Evolutionary conservation across 2,113 vertebrate species (phyloP).

Genomic region (Glaucomys volans): DNA sequence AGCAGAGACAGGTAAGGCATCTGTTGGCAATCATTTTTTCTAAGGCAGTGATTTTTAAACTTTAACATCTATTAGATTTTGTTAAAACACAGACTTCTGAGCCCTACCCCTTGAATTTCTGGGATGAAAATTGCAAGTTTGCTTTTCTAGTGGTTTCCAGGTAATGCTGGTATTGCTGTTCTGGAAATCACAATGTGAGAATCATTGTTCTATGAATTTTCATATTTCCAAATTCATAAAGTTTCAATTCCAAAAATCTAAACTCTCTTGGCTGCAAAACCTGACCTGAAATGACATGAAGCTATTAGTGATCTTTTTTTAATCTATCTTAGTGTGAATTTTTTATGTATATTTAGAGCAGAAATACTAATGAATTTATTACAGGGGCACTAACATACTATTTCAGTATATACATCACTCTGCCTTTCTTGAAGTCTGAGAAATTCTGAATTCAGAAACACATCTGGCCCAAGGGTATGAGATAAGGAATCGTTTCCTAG

Average conservation of each 20-base stretch:
- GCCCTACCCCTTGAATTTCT: not conserved
- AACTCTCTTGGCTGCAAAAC: not conserved
- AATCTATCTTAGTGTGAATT: not conserved
- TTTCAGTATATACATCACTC: not conserved
- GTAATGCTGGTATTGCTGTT: no score
- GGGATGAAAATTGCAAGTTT: no score
- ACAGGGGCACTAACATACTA: not conserved
- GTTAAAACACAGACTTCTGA: not conserved
- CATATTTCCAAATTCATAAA: not conserved
- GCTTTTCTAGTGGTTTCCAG: not conserved
- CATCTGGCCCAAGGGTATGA: not conserved
- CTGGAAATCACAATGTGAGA: not conserved
- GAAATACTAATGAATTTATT: not conserved
- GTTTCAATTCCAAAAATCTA: not conserved
- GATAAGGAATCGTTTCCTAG: not conserved
- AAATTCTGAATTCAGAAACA: conserved; percentile 36
- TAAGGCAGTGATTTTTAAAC: not conserved
- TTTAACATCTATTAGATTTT: not conserved
- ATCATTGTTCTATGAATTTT: not conserved
- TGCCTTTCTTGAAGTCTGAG: conserved; percentile 4
- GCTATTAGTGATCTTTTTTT: not conserved
- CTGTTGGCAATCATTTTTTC: not conserved
- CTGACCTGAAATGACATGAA: not conserved
- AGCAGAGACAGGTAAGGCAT: conserved; percentile 97
- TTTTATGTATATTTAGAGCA: not conserved